Conservation (phyloP, 2,888 invertebrate species). For the Phortica magna region DNA sequence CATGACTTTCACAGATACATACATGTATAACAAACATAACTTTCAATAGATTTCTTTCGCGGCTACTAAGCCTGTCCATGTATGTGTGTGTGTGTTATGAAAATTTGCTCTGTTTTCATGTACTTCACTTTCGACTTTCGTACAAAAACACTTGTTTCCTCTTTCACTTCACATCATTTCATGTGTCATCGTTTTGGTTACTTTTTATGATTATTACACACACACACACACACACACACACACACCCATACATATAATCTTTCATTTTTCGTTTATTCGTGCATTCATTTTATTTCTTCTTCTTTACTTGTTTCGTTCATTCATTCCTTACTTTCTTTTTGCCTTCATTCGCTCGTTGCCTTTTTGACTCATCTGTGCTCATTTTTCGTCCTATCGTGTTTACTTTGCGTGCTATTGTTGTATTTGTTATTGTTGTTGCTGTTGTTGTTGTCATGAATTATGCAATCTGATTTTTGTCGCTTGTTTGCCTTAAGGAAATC, state of each 20-base stretch:
- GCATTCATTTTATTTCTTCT: background rate
- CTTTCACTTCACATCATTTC: too few relatives aligned
- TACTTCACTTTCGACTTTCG: too few relatives aligned
- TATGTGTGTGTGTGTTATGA: too few relatives aligned
- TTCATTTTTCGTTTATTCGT: background rate
- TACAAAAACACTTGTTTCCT: too few relatives aligned
- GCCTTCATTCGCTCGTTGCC: slow-evolving; percentile 19
- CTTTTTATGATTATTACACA: background rate
- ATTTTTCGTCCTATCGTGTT: background rate
- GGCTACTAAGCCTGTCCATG: too few relatives aligned
- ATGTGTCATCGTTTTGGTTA: too few relatives aligned
- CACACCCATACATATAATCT: background rate
- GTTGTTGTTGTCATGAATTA: background rate
- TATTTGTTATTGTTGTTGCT: slow-evolving; percentile 9
- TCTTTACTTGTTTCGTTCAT: background rate
- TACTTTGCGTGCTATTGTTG: background rate
- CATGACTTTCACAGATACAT: too few relatives aligned
- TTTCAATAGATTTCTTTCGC: too few relatives aligned
- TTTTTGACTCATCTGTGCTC: background rate
- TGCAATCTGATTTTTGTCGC: background rate
- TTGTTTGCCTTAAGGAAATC: background rate
- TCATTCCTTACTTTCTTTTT: slow-evolving; percentile 23
- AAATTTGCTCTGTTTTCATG: too few relatives aligned
- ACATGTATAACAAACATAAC: too few relatives aligned
- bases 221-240: slow-evolving; percentile 30